Conservation (phyloP, 1,140 invertebrate genomes). For the Drosophila repletoides region DNA sequence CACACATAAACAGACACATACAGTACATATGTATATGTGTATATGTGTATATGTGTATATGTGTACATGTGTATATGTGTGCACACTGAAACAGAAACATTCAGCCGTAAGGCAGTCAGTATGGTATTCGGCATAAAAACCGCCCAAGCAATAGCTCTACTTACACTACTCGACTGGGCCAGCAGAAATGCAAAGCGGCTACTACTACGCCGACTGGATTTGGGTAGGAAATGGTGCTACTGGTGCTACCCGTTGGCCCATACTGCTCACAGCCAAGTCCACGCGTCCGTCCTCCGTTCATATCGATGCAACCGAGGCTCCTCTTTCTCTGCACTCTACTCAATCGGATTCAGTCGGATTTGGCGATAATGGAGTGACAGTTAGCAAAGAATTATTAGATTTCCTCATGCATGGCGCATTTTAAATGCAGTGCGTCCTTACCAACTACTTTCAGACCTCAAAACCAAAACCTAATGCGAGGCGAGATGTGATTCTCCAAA, state of each 20-base stretch:
- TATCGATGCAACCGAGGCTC: background rate
- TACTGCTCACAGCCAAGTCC: background rate
- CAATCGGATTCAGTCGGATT: conserved; percentile 15
- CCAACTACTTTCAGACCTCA: background rate
- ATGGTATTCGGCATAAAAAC: conserved; percentile 11
- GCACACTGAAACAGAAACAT: background rate
- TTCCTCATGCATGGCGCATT: conserved; percentile 68
- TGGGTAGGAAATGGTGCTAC: conserved; percentile 21
- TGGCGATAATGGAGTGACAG: conserved; percentile 73
- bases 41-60: no score
- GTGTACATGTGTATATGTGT: no score
- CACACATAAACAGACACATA: background rate
- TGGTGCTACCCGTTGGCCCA: background rate
- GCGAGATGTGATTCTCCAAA: conserved; percentile 35
- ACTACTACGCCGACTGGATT: conserved; percentile 1
- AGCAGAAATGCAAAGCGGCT: conserved; percentile 4
- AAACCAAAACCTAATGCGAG: conserved; percentile 17
- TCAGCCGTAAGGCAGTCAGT: background rate
- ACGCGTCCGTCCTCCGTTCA: background rate
- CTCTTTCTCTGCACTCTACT: no score
- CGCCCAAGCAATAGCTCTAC: conserved; percentile 9
- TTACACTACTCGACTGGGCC: conserved; percentile 8
- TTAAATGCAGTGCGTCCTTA: conserved; percentile 25
- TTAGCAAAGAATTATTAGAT: conserved; percentile 80
- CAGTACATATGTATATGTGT: no score